Evolutionary conservation across 2,888 invertebrate species (phyloP).

Genomic region (Lithophane semibrunnea): DNA sequence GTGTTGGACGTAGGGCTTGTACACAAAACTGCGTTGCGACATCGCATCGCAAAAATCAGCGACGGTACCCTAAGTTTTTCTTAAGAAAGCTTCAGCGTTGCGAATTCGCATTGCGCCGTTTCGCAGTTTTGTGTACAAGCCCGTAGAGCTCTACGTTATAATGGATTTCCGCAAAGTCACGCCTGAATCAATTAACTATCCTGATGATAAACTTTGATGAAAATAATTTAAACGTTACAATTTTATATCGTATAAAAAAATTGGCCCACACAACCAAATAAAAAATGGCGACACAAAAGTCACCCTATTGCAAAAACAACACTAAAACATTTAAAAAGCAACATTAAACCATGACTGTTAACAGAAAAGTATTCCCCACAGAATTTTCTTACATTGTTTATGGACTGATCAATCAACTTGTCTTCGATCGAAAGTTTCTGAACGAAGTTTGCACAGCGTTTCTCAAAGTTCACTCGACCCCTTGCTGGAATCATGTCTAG

Average conservation of each 20-base stretch:
- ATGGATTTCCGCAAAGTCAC: too few relatives aligned
- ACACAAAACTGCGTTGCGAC: too few relatives aligned
- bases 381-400: slow-evolving; percentile 47
- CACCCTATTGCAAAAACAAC: neutral
- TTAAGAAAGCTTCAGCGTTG: too few relatives aligned
- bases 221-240: neutral
- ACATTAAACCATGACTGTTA: neutral
- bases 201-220: neutral
- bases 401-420: slow-evolving; percentile 62
- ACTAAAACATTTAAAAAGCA: slow-evolving; percentile 1
- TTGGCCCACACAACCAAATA: neutral
- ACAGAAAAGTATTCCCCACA: slow-evolving; percentile 27
- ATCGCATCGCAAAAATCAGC: too few relatives aligned
- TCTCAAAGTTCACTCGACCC: slow-evolving; percentile 59
- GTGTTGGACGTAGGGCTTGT: too few relatives aligned
- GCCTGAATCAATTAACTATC: too few relatives aligned
- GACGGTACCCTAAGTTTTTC: too few relatives aligned
- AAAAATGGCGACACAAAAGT: neutral
- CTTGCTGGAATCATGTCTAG: slow-evolving; percentile 24
- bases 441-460: slow-evolving; percentile 53
- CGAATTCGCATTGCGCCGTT: too few relatives aligned
- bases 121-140: too few relatives aligned
- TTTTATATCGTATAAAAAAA: neutral
- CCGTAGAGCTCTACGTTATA: too few relatives aligned
- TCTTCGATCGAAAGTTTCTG: slow-evolving; percentile 53